A percentile compares a stretch with the other conserved stretches of the same genome.
These are phyloP conservation scores for Rallus limicola DNA, from an alignment of 2,113 vertebrate genomes.

Conservation along the genomic window DNA sequence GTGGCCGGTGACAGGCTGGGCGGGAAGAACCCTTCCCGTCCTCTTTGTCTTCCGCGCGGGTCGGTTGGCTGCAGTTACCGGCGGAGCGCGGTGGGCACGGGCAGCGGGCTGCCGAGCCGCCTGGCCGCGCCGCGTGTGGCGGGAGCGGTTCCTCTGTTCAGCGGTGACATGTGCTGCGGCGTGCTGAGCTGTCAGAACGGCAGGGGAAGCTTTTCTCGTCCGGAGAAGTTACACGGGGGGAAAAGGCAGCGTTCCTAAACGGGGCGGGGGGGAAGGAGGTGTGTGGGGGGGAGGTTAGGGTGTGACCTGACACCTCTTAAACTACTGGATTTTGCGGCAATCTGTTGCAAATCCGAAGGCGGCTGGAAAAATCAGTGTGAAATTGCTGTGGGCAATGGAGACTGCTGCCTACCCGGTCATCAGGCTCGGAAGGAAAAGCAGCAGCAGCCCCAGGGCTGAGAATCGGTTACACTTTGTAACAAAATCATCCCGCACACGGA, in stretches of 20 bases:
- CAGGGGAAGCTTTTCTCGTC: rapidly evolving
- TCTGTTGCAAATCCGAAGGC: not conserved
- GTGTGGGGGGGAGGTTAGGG: too few species aligned
- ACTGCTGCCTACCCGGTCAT: rapidly evolving
- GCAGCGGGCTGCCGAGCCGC: too few species aligned
- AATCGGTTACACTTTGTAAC: not conserved
- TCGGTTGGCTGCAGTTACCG: rapidly evolving
- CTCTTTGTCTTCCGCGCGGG: not conserved
- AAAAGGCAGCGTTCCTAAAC: too few species aligned
- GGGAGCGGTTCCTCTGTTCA: rapidly evolving
- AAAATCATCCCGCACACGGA: not conserved
- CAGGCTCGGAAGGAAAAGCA: not conserved
- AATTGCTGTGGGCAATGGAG: not conserved
- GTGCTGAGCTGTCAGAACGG: not conserved
- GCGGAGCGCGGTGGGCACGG: too few species aligned
- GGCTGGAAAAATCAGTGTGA: not conserved
- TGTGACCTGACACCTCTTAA: rapidly evolving
- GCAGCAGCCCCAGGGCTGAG: not conserved
- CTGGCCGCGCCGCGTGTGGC: too few species aligned
- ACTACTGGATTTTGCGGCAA: rapidly evolving
- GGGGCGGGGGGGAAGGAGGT: rapidly evolving
- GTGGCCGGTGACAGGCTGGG: not conserved
- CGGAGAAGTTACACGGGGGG: rapidly evolving
- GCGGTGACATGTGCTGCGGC: rapidly evolving
- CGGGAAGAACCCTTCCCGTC: rapidly evolving